These are phyloP conservation scores for Melolontha melolontha DNA, from an alignment of 2,888 invertebrate genomes.

Conservation along the genomic window DNA sequence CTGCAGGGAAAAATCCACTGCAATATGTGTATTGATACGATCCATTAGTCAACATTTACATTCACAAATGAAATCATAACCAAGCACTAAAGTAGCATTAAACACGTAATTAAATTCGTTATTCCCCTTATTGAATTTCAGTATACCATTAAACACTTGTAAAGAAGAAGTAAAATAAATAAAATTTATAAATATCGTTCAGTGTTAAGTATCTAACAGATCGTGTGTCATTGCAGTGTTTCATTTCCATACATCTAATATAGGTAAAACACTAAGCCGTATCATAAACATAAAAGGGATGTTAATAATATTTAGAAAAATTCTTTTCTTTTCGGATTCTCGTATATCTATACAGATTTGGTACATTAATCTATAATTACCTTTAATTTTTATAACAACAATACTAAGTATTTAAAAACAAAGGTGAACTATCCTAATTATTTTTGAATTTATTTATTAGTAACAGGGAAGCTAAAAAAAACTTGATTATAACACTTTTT, in stretches of 20 bases:
- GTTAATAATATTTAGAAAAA: not conserved
- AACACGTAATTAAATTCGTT: conserved; percentile 32
- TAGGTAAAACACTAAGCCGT: conserved; percentile 10
- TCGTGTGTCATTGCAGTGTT: not conserved
- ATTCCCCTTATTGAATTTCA: conserved; percentile 25
- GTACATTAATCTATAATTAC: too few relatives aligned
- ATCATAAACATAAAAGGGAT: conserved; percentile 13
- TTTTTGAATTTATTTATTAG: too few relatives aligned
- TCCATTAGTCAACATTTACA: conserved; percentile 2
- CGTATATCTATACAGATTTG: too few relatives aligned
- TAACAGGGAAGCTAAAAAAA: too few relatives aligned
- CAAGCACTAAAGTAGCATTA: conserved; percentile 21
- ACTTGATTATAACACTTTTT: too few relatives aligned
- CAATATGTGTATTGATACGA: too few relatives aligned
- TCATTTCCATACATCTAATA: conserved; percentile 28
- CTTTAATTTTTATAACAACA: too few relatives aligned
- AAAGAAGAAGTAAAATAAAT: conserved; percentile 13
- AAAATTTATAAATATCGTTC: conserved; percentile 19
- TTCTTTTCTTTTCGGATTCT: too few relatives aligned
- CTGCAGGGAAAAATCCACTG: too few relatives aligned
- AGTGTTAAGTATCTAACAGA: not conserved
- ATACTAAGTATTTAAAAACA: too few relatives aligned
- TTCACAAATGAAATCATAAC: conserved; percentile 16
- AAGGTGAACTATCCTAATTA: too few relatives aligned
- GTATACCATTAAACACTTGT: conserved; percentile 12